Evolutionary conservation across 1,140 invertebrate genomes (phyloP).

Genomic region (Macrocentrus cingulum): DNA sequence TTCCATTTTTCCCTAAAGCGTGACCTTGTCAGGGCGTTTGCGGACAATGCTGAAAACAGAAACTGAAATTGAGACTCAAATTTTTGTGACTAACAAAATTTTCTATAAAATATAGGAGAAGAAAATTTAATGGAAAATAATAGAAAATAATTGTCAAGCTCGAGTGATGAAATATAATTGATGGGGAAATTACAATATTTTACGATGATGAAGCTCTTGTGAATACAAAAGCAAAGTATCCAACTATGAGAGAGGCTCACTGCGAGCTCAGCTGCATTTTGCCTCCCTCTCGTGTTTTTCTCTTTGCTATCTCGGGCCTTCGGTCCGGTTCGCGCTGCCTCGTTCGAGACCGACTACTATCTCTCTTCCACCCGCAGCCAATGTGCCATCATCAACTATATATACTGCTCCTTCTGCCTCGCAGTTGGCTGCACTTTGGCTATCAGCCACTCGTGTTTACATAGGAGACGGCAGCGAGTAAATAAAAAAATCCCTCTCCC

Average conservation of each 20-base stretch:
- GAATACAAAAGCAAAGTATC: too few species aligned
- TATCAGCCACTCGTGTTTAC: conserved; percentile 55
- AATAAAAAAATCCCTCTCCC: neutral
- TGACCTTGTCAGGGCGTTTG: too few species aligned
- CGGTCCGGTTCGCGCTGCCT: conserved; percentile 18
- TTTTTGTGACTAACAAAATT: too few species aligned
- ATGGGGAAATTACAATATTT: too few species aligned
- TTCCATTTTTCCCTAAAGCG: neutral
- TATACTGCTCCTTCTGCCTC: neutral
- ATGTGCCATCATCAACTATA: conserved; percentile 19
- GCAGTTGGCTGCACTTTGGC: conserved; percentile 33
- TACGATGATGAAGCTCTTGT: too few species aligned
- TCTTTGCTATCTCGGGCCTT: conserved; percentile 44
- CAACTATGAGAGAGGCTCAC: too few species aligned
- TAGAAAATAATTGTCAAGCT: too few species aligned
- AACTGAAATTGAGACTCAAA: too few species aligned
- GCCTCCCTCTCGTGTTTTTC: conserved; percentile 39
- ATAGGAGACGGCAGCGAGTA: conserved; percentile 36
- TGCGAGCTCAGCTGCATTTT: conserved; percentile 46
- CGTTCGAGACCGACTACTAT: conserved; percentile 13
- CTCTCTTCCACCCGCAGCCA: conserved; percentile 16
- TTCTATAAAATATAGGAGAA: too few species aligned
- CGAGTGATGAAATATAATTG: too few species aligned
- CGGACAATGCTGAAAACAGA: too few species aligned
- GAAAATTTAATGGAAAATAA: too few species aligned